Evolutionary conservation across 2,888 invertebrate genomes (phyloP), one percentile per base, ranked within the genome.

Genomic region (Lasioglossum pauxillum): DNA sequence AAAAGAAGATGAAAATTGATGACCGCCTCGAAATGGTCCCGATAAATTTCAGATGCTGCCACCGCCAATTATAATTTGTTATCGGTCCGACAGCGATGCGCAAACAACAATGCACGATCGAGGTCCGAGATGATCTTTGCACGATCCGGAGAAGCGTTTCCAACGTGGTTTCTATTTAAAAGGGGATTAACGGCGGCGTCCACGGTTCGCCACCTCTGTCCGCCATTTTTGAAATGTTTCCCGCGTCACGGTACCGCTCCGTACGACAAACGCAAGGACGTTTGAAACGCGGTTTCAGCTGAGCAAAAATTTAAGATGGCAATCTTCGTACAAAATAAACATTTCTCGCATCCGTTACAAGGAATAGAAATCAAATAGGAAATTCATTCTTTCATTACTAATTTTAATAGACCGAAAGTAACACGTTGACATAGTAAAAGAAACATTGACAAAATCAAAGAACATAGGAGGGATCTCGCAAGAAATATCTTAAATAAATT

Each of bases 141-240:
- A 31, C 67, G 67, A 67, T 31, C 31, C 19, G 67, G 3, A 67
- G 31, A 19, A 67, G 3, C 35, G 67, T 67, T 67, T 35, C 35
- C 19, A 19, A 23, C 35, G 67, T 8, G 35, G 31, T 35, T 35
- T 35, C 67, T 7, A 8, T 67, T 67, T 35, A 31, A 67, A 67
- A 67, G 35, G 19, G 67, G 16, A 67, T 67, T 35, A 67, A 67
- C 1, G 67, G 31, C 67, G 35, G 19, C 23, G 35, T 35, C 35
- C 67, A 67, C 67, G 67, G 67, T 67, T 67, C 67, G 67, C 31
- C 67, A 67, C 67, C 35, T 67, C 35, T 19, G 67, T 35, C 67
- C 67, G 67, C 67, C 67, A 67, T 67, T 67, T 67, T 23, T 67
- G 23, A 67, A 67, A 35, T 67, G 67, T 67, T 67, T 67, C 67